Percentiles rank a stretch among this genome's conserved stretches.
Evolutionary conservation across 2,888 invertebrate genomes (phyloP).

Genomic region (Ametastegia equiseti): DNA sequence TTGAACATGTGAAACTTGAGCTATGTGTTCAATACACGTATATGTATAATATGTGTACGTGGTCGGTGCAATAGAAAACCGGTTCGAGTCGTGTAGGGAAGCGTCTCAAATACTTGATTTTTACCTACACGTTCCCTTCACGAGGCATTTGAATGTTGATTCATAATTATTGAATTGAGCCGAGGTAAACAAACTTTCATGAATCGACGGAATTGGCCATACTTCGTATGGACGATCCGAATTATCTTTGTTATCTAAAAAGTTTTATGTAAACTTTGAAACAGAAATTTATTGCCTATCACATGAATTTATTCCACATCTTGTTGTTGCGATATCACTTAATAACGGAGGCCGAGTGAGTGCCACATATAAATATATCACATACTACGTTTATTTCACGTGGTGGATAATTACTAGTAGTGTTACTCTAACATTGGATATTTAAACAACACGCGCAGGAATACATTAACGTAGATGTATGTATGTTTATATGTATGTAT

Average conservation of each 20-base stretch:
- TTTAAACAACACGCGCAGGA: background rate
- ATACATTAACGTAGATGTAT: background rate
- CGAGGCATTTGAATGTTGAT: background rate
- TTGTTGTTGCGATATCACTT: background rate
- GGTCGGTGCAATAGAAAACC: conserved; percentile 12
- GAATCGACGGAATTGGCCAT: background rate
- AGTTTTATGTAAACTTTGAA: background rate
- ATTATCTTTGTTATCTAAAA: background rate
- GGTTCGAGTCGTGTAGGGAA: conserved; percentile 5
- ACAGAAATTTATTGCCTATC: background rate
- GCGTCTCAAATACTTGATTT: conserved; percentile 25
- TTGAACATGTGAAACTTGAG: background rate
- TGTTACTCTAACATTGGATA: conserved; percentile 1
- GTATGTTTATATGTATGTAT: too few species aligned
- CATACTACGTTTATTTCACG: background rate
- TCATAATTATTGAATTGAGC: background rate
- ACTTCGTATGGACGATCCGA: background rate
- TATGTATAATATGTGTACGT: background rate
- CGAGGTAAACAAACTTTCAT: background rate
- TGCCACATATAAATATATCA: background rate
- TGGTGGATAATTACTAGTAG: background rate
- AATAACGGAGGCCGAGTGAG: background rate
- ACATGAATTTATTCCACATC: background rate
- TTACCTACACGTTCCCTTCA: conserved; percentile 9
- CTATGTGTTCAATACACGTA: background rate